Evolutionary conservation across 2,797 vertebrate species (phyloP), one percentile per base, ranked within the genome.

Genomic region (Neomorphus geoffroyi): DNA sequence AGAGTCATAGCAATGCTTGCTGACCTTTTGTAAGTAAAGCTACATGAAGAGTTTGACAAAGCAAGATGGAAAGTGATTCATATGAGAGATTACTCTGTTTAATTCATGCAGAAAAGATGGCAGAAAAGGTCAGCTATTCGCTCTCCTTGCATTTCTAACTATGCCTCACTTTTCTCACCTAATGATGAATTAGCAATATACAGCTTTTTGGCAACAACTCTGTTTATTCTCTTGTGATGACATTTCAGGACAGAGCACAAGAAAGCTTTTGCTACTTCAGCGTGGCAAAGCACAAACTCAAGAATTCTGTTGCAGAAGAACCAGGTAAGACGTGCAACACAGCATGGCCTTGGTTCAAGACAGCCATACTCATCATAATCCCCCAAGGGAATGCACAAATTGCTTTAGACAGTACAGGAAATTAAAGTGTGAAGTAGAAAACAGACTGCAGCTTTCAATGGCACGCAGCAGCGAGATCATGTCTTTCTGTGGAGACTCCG

Each of bases 11-110:
- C 23, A 90, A 95, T 86, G 93, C 74, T 73, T 88, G 61, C 80
- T 96, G 93, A 96, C 95, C 96, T 96, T 93, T 90, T 69, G 14
- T 37, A 94, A 81, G 60, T 37, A 85, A 94, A 93, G 73, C 80
- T 95, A 90, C 83, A 80, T 50, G 62, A 93, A 88, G 80, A 94
- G 28, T 88, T 79, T 90, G 74, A 95, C 92, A 93, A 86, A 93
- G 90, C 61, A 75, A 86, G 88, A 92, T 45, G 66, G 70, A 69
- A 92, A 94, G 43, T 73, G 80, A 96, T 86, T 95, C 86, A 69
- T 79, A 66, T 6, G 26, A 92, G 60, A 82, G 51, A 90, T 90
- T 90, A 62, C 45, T 67, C 72, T 51, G 53, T 50, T 66, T 73
- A 94, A 96, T 48, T 67, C 62, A 67, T 24, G 57, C 88, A 92